Evolutionary conservation across 1,140 invertebrate species (phyloP), one percentile per base, ranked within the genome.

Genomic region (Phenacoccus solenopsis): DNA sequence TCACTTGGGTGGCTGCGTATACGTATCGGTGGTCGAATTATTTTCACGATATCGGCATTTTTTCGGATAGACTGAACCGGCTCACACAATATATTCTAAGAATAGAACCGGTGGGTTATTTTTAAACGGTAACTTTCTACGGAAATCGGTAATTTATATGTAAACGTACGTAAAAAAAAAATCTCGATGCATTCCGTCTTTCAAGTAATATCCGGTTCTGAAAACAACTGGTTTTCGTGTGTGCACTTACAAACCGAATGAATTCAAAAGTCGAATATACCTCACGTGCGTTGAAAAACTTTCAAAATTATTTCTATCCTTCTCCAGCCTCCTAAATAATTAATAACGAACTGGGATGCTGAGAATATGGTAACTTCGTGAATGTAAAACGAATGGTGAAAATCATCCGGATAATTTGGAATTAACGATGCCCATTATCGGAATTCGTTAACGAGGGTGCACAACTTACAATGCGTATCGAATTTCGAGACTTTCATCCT

Each of bases 191-290:
- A 49, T 49, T 49, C 38, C 16, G 5, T 49, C 38, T n/a, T 49
- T 49, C 38, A 49, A 49, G 38, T 49, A n/a, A 49, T 49, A 49
- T 49, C 38, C 38, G 38, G 38, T 49, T 49, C 38, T 49, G 38
- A 16, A 49, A 49, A 49, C 38, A n/a, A 49, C 38, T 49, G 38
- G 38, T 49, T 49, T 49, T 49, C 5, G 38, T 9, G 38, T 5
- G 30, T 7, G 30, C n/a, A n/a, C n/a, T n/a, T n/a, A n/a, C n/a
- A n/a, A n/a, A n/a, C n/a, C n/a, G 38, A 9, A 16, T 49, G 20
- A 49, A 16, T 49, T 49, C 38, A 49, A 49, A 49, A 49, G 4
- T 49, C 38, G 20, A 5, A 32, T 5, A 49, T 2, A n/a, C 38
- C 3, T 4, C 16, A 49, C 20, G 5, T 3, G 5, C 5, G 2